phyloP scores from a whole-genome alignment of 92 coral and sea anemone species.

The Micromussa lordhowensis region DNA sequence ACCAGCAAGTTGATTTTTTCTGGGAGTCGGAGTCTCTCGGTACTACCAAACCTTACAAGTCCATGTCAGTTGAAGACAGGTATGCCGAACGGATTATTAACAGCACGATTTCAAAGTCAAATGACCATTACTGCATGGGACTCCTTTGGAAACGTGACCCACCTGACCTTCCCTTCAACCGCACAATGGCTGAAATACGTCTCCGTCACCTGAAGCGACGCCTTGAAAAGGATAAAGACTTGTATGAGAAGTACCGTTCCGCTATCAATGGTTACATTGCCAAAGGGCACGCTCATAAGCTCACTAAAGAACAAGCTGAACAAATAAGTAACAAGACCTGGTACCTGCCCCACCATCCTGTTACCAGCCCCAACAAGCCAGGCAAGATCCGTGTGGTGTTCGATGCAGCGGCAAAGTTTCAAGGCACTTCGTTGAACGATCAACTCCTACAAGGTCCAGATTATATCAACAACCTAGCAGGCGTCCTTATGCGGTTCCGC shows the following conservation, averaged over 20 bases:
- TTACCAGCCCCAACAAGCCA: slow-evolving; percentile 1
- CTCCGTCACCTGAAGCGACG: slow-evolving; percentile 46
- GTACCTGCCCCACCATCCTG: slow-evolving; percentile 13
- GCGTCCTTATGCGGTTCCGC: slow-evolving; percentile 53
- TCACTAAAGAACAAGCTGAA: slow-evolving; percentile 29
- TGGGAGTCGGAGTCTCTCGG: slow-evolving; percentile 32
- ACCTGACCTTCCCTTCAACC: slow-evolving; percentile 64
- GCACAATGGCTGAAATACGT: slow-evolving; percentile 37
- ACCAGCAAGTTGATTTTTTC: slow-evolving; percentile 12
- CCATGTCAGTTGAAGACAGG: slow-evolving; percentile 52
- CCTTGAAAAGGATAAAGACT: slow-evolving; percentile 29
- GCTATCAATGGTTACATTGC: slow-evolving; percentile 24
- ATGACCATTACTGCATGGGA: slow-evolving; percentile 52
- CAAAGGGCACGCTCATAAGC: slow-evolving; percentile 56
- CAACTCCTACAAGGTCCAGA: slow-evolving; percentile 65
- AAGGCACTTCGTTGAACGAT: slow-evolving; percentile 55
- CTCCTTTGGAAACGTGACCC: slow-evolving; percentile 69
- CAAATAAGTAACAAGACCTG: neutral
- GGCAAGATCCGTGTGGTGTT: slow-evolving; percentile 56
- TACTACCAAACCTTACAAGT: slow-evolving; percentile 7
- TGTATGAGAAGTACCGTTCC: slow-evolving; percentile 28
- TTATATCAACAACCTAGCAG: slow-evolving; percentile 50
- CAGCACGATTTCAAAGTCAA: slow-evolving; percentile 23
- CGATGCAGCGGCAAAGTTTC: slow-evolving; percentile 54
- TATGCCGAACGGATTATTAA: slow-evolving; percentile 43